phyloP scores from a whole-genome alignment of 2,113 vertebrate genomes.

The Oreochromis spilurus region DNA sequence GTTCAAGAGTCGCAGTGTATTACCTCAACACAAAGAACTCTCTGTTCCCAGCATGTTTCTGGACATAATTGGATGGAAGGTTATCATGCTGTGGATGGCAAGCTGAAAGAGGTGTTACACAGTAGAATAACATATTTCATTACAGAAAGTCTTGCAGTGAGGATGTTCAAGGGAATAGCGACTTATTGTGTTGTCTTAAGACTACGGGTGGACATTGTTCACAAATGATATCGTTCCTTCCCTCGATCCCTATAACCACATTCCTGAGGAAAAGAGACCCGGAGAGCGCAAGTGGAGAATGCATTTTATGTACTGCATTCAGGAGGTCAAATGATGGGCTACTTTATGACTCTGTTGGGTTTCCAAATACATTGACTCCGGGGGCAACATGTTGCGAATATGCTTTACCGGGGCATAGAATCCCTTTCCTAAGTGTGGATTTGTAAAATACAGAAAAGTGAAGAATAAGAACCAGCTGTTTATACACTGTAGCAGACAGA shows the following conservation, averaged over 20 bases:
- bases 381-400: constrained; percentile 11
- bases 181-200: constrained; percentile 31
- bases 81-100: constrained; percentile 23
- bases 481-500: background rate
- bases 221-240: background rate
- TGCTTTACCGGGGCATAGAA: background rate
- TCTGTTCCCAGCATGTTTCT: background rate
- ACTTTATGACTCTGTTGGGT: background rate
- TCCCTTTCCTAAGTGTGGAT: background rate
- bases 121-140: constrained; percentile 38
- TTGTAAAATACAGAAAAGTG: background rate
- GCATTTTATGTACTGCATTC: background rate
- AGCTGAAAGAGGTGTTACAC: constrained; percentile 3
- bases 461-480: background rate
- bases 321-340: background rate
- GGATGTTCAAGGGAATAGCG: background rate
- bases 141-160: constrained; percentile 9
- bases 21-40: constrained; percentile 30
- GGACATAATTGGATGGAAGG: constrained; percentile 37
- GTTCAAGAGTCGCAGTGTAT: constrained; percentile 20
- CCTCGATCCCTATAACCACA: background rate
- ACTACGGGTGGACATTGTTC: background rate
- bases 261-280: background rate
- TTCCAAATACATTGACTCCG: background rate
- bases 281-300: background rate